These are phyloP conservation scores for Acleris cristana DNA, from an alignment of 2,888 invertebrate species.

Conservation along the genomic window DNA sequence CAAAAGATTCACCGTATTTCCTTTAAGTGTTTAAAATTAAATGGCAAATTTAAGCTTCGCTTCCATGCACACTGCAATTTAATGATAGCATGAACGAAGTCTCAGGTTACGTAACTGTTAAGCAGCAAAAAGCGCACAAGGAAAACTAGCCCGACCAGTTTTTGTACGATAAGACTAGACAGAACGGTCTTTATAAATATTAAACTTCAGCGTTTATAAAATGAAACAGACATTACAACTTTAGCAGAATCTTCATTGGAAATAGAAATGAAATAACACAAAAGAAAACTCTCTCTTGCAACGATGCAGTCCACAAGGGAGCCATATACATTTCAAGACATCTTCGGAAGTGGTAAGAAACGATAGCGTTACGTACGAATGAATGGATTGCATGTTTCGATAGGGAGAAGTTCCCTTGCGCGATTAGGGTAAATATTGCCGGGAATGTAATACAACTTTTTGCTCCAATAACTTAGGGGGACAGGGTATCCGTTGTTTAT, in stretches of 20 bases:
- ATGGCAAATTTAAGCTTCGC: slow-evolving; percentile 43
- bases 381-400: slow-evolving; percentile 23
- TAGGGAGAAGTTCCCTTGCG: slow-evolving; percentile 2
- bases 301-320: neutral
- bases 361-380: slow-evolving; percentile 1
- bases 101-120: slow-evolving; percentile 46
- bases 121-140: slow-evolving; percentile 28
- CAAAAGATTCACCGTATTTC: slow-evolving; percentile 1
- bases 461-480: slow-evolving; percentile 29
- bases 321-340: slow-evolving; percentile 10
- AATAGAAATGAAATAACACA: slow-evolving; percentile 3
- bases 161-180: slow-evolving; percentile 8
- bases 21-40: slow-evolving; percentile 25
- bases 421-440: slow-evolving; percentile 29
- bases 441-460: slow-evolving; percentile 28
- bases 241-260: neutral
- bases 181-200: neutral
- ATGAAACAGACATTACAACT: too few species aligned
- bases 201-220: neutral
- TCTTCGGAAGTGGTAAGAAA: slow-evolving; percentile 15
- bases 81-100: slow-evolving; percentile 56
- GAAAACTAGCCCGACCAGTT: slow-evolving; percentile 10
- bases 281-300: slow-evolving; percentile 1
- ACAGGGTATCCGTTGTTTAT: slow-evolving; percentile 18
- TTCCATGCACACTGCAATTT: slow-evolving; percentile 52